Evolutionary conservation across 2,113 vertebrate species (phyloP), one percentile per base, ranked within the genome.

Genomic region (Thamnophis sirtalis): DNA sequence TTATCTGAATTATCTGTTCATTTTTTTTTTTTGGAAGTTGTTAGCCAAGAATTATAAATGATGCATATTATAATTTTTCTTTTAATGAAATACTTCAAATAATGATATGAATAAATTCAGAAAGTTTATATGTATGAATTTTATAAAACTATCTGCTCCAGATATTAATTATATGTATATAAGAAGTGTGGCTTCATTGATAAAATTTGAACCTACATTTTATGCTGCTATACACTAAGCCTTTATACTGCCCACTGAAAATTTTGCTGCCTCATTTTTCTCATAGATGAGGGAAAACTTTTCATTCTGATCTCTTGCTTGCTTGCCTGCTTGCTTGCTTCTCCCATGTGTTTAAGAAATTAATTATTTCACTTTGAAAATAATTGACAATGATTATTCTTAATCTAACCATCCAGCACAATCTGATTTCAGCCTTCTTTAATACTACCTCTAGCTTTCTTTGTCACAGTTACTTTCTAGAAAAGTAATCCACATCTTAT

Each of bases 361-460:
- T 92, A 92, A 93, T 95, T 92, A 94, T 80, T 87, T 95, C 93
- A 84, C 95, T 96, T 89, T 91, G 89, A 92, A 89, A 84, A 90
- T 95, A 91, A 95, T 92, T 95, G 95, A 94, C 93, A 92, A 91
- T 89, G 95, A 90, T 92, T 96, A 87, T 92, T 95, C 90, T 90
- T 28, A 86, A 91, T 94, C 94, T 95, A 91, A 91, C 86, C 86
- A 95, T 93, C 93, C 93, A 88, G 91, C 93, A 92, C 86, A 94
- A 93, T 93, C 92, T 94, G 96, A 94, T 96, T 95, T 89, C 90
- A 68, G 84, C 94, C 94, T 90, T 93, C 1, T n/a, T 94, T 94
- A 96, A 95, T 95, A 95, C 93, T 90, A 91, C 95, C 21, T 49
- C 73, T 89, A 73, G 11, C 91, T 58, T 92, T 60, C 68, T 60